phyloP scores from a whole-genome alignment of 1,140 invertebrate species.

The Anastrepha ludens region DNA sequence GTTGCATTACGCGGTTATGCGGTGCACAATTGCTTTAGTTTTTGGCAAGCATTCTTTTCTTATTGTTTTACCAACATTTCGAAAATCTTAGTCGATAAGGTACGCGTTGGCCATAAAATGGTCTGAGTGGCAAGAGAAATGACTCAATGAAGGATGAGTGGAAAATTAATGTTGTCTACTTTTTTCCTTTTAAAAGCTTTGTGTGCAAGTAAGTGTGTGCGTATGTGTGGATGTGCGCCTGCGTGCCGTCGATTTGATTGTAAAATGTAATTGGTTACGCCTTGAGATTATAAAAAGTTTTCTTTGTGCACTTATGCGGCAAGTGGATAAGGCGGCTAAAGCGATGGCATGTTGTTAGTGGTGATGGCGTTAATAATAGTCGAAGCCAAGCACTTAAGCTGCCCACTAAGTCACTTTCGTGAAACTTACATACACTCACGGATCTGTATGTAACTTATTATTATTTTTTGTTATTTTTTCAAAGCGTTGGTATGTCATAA shows the following conservation, averaged over 20 bases:
- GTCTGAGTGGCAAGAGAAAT: slow-evolving; percentile 22
- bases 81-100: neutral
- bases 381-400: slow-evolving; percentile 28
- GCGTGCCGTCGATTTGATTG: slow-evolving; percentile 40
- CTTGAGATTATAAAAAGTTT: slow-evolving; percentile 37
- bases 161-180: slow-evolving; percentile 13
- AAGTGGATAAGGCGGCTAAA: neutral
- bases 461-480: neutral
- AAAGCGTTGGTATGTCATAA: neutral
- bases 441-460: neutral
- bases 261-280: slow-evolving; percentile 47
- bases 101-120: neutral
- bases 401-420: slow-evolving; percentile 44
- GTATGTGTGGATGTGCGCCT: neutral
- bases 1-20: neutral
- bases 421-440: neutral
- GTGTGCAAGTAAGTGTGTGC: neutral
- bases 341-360: slow-evolving; percentile 25
- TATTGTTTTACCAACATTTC: neutral
- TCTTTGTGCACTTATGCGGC: neutral
- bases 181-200: neutral
- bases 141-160: slow-evolving; percentile 37
- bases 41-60: neutral
- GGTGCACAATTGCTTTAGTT: neutral
- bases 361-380: slow-evolving; percentile 5